phyloP scores from a whole-genome alignment of 2,888 invertebrate species.

The Camponotus fellah region DNA sequence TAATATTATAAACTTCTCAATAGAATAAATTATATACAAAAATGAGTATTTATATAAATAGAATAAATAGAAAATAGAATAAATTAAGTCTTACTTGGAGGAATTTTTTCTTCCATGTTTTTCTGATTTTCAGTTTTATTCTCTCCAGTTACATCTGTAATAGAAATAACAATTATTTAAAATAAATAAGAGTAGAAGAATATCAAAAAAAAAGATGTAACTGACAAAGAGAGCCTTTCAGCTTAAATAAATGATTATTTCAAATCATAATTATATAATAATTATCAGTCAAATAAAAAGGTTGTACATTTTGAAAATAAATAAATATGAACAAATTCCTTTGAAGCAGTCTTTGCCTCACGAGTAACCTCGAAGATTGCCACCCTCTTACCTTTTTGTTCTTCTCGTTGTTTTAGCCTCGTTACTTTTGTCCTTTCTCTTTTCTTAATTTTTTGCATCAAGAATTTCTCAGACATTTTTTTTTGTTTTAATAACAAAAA shows the following conservation, averaged over 20 bases:
- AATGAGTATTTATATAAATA: neutral
- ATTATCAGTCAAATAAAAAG: neutral
- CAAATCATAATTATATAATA: neutral
- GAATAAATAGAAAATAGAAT: neutral
- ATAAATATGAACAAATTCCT: neutral
- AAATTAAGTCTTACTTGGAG: constrained; percentile 18
- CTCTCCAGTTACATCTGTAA: neutral
- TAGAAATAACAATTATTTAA: neutral
- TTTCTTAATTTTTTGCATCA: constrained; percentile 93
- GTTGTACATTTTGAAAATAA: neutral
- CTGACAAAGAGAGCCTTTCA: neutral
- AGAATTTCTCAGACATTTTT: constrained; percentile 90
- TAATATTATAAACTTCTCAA: neutral
- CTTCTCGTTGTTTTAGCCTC: constrained; percentile 88
- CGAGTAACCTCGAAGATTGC: constrained; percentile 22
- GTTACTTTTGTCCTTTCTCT: constrained; percentile 91
- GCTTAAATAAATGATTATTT: constrained; percentile 3
- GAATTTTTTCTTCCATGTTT: neutral
- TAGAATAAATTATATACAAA: neutral
- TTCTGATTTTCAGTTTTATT: neutral
- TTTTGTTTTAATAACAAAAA: neutral
- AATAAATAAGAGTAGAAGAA: neutral
- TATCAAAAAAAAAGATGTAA: neutral
- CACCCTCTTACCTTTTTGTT: constrained; percentile 76
- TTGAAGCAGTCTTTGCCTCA: neutral